Base-by-base conservation (phyloP, 2,888 invertebrate species). In the Noctua fimbriata region DNA sequence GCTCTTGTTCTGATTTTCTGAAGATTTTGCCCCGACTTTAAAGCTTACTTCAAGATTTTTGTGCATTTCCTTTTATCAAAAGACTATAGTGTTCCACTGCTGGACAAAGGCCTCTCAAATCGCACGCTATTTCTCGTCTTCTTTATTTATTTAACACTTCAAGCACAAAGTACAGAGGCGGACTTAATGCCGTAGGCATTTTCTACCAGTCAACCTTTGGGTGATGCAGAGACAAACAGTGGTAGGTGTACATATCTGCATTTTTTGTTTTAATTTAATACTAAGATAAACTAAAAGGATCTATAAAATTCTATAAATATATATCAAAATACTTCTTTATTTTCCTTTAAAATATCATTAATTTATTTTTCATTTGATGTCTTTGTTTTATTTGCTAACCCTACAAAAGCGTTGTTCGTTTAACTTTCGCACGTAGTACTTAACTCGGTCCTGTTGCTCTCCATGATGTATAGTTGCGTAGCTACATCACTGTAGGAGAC, bases 391-490 rank as follows among this genome's bases (percentile, higher is more conserved):
- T 77, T 66, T 87, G 65, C 84, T 24, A 58, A 69, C 84, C 78
- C 71, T 87, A 83, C 60, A 3, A 41, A 73, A 24, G 21, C 21
- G 44, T 78, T 65, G 75, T 72, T 71, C 86, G 71, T 81, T 83
- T 87, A 87, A 83, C 65, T 86, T 83, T 73, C 73, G 60, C 84
- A 76, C 70, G 71, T 74, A 78, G 84, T 74, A 83, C 83, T 82
- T 82, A 78, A 55, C 73, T 58, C 47, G 58, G 36, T 16, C 28
- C 28, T 78, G 87, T 78, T 73, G 36, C 58, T 69, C 71, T 36
- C 67, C 72, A 83, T 87, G 87, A 87, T 32, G 9, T 74, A 63
- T 69, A 69, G 63, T 16, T 63, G 73, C 52, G 52, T 52, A 52
- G 63, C 28, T 55, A 85, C 24, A 65, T 60, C 69, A 74, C 58